Evolutionary conservation across 2,113 vertebrate species (phyloP).

Genomic region (Rhea pennata): DNA sequence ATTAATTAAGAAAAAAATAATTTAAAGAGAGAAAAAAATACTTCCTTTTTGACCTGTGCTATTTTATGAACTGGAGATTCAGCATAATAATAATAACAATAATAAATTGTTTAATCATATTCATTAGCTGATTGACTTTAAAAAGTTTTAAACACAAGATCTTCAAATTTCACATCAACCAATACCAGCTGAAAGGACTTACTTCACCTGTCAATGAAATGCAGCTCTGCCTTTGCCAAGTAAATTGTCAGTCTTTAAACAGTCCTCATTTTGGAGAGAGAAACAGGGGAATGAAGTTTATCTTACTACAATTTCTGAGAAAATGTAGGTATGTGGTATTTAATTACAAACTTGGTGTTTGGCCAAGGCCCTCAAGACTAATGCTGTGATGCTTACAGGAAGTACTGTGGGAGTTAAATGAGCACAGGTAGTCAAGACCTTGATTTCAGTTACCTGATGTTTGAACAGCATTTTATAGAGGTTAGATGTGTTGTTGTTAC

Average conservation of each 20-base stretch:
- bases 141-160: no score
- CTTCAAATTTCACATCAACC: no score
- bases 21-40: background rate
- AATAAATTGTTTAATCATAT: background rate
- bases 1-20: background rate
- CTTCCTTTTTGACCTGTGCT: background rate
- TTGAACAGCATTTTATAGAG: background rate
- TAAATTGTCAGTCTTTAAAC: background rate
- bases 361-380: background rate
- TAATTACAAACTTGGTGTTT: background rate
- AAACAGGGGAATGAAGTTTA: background rate
- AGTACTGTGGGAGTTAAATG: background rate
- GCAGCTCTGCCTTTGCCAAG: background rate
- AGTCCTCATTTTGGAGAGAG: background rate
- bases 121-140: background rate
- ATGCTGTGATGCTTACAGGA: background rate
- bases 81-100: no score
- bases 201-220: background rate
- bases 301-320: background rate
- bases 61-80: background rate
- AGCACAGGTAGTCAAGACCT: background rate
- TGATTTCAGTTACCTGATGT: background rate
- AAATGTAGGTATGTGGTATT: background rate
- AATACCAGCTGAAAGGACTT: no score
- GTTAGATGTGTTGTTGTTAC: background rate